A percentile compares a stretch with the other conserved stretches of the same genome.
Evolutionary conservation across 2,797 vertebrate species (phyloP).

Genomic region (Microctenopoma steveboyesi): DNA sequence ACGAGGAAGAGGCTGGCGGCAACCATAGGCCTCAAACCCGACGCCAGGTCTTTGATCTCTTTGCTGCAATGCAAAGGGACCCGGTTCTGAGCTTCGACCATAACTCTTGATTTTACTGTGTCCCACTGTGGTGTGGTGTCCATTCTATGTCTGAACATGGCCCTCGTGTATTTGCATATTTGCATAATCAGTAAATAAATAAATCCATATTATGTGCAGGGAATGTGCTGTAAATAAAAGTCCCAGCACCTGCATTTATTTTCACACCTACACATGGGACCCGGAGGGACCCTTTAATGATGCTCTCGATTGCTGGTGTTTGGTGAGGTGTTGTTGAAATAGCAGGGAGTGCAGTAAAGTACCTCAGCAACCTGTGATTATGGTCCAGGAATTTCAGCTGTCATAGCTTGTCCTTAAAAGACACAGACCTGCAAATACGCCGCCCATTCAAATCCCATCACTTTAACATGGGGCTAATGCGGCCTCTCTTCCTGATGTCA

Average conservation of each 20-base stretch:
- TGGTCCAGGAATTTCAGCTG: conserved; percentile 52
- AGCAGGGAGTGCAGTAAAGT: conserved; percentile 28
- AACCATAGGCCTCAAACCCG: conserved; percentile 57
- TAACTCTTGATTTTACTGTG: conserved; percentile 30
- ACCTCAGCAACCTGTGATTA: conserved; percentile 47
- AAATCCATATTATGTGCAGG: neutral
- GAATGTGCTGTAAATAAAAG: neutral
- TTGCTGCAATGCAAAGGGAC: conserved; percentile 46
- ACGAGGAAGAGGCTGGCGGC: conserved; percentile 61
- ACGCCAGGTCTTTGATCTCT: conserved; percentile 73
- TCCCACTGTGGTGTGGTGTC: conserved; percentile 24
- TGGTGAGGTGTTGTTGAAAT: conserved; percentile 28
- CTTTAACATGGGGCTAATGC: conserved; percentile 1
- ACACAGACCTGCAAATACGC: conserved; percentile 40
- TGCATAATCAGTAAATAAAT: conserved; percentile 28
- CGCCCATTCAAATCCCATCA: conserved; percentile 32
- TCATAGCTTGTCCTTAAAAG: conserved; percentile 55
- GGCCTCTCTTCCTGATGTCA: conserved; percentile 27
- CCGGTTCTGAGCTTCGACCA: conserved; percentile 29
- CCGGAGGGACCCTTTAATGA: neutral
- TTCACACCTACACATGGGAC: conserved; percentile 1
- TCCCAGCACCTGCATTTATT: neutral
- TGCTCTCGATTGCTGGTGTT: conserved; percentile 16
- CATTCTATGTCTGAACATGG: conserved; percentile 6
- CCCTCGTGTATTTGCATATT: conserved; percentile 6